Percentiles rank a stretch among this genome's conserved stretches.
phyloP scores from a whole-genome alignment of 2,113 vertebrate species.

The Campylomormyrus numenius region DNA sequence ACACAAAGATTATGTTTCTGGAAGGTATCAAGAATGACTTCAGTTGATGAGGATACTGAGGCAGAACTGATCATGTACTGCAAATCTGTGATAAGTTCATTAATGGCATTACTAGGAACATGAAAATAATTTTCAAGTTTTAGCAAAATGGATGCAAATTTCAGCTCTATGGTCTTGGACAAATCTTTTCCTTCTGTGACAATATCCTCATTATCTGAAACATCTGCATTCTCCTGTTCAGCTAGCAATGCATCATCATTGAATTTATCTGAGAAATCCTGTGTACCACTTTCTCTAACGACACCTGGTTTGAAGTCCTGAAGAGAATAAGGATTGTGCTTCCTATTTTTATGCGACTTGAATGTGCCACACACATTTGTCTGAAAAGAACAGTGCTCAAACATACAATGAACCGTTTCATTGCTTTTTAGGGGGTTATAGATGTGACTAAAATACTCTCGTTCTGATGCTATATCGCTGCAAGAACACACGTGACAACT shows the following conservation, averaged over 20 bases:
- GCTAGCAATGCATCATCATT: not conserved
- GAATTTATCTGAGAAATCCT: not conserved
- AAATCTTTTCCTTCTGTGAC: not conserved
- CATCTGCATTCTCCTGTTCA: not conserved
- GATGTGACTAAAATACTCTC: not conserved
- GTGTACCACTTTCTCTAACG: not conserved
- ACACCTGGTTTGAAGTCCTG: not conserved
- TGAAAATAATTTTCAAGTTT: no score
- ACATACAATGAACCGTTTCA: not conserved
- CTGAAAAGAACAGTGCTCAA: not conserved
- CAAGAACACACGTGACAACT: not conserved
- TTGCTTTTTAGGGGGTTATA: not conserved
- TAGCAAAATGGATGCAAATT: not conserved
- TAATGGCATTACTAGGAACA: no score
- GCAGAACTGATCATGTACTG: no score
- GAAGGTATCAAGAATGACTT: no score
- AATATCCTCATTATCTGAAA: not conserved
- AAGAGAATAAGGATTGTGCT: not conserved
- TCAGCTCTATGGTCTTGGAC: not conserved
- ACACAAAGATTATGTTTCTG: no score
- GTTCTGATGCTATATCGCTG: not conserved
- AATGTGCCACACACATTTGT: not conserved
- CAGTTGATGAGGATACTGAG: no score
- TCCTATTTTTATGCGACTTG: not conserved
- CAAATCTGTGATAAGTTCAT: no score